Evolutionary conservation across 2,797 vertebrate species (phyloP), one percentile per base, ranked within the genome.

Genomic region (Eurystomus glaucurus): DNA sequence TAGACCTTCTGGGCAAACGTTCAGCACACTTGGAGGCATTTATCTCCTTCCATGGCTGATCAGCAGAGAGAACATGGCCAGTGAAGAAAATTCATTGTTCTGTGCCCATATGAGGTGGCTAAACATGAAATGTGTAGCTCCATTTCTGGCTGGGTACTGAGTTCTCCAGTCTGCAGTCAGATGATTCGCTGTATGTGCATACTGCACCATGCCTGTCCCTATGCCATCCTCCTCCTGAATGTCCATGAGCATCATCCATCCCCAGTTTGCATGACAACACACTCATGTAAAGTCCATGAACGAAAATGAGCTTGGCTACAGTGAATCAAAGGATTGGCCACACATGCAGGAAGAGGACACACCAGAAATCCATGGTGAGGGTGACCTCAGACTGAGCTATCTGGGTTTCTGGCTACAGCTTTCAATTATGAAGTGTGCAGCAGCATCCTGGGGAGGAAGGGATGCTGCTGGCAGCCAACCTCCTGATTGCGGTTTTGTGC

Each of bases 321-420:
- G 21, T 11, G 35, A 69, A 48, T 70, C 45, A 79, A 69, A 85
- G 28, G 60, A 39, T 28, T 76, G 25, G 28, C 45, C 64, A 48
- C 0, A 2, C 43, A 43, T 41, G 66, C 78, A 72, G 51, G 29
- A 93, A 68, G 23, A 68, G 62, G 10, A 76, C 28, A 72, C 16
- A 69, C 66, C 25, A 76, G n/a, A 52, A 62, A 58, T 46, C 37
- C 9, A 11, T 4, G 21, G 33, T 4, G 5, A 64, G 19, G 7
- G 80, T 58, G 79, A 82, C 18, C 54, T 57, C 7, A 0, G 37
- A 88, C 1, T 69, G 72, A 95, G 72, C 62, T 86, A n/a, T 76
- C 65, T 29, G 43, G 57, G 33, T 71, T 85, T 90, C 88, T 94
- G 88, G 77, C 35, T 80, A 46, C 33, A 66, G 52, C 12, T 95